Evolutionary conservation across 2,888 invertebrate species (phyloP).

Genomic region (Salticus scenicus): DNA sequence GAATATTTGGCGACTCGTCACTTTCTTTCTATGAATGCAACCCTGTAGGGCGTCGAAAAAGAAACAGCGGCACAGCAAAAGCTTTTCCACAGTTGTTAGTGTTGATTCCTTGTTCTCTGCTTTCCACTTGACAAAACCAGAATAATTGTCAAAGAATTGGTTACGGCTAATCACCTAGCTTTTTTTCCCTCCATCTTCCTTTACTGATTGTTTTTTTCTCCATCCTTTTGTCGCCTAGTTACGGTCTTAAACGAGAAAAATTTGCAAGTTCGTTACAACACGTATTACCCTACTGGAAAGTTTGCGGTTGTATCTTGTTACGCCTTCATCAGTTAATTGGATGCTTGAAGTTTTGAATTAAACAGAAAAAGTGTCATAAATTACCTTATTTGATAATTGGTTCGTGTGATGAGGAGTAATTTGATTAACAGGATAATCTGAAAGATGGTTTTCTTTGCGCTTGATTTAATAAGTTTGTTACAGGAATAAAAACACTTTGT

Average conservation of each 20-base stretch:
- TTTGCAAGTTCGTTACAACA: constrained; percentile 43
- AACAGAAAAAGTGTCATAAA: background rate
- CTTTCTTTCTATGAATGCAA: constrained; percentile 15
- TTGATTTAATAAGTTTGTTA: background rate
- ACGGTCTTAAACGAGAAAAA: constrained; percentile 57
- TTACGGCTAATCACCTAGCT: constrained; percentile 63
- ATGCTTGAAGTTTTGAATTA: background rate
- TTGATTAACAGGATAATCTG: constrained; percentile 6
- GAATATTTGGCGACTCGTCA: background rate
- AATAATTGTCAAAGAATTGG: constrained; percentile 68
- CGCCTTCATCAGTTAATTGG: constrained; percentile 6
- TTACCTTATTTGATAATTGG: constrained; percentile 6
- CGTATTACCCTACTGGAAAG: constrained; percentile 53
- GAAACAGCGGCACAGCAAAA: background rate
- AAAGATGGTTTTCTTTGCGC: constrained; percentile 2
- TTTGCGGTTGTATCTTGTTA: constrained; percentile 46
- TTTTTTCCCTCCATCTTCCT: constrained; percentile 19
- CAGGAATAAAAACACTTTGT: background rate
- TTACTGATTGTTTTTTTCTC: constrained; percentile 13
- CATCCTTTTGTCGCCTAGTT: constrained; percentile 41
- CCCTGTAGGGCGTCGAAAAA: constrained; percentile 35
- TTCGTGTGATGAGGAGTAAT: background rate
- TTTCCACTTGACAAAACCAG: constrained; percentile 68
- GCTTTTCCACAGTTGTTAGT: constrained; percentile 55
- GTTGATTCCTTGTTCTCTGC: constrained; percentile 52